These are phyloP conservation scores for Cathartes aura DNA, from an alignment of 2,113 vertebrate species.

Conservation along the genomic window DNA sequence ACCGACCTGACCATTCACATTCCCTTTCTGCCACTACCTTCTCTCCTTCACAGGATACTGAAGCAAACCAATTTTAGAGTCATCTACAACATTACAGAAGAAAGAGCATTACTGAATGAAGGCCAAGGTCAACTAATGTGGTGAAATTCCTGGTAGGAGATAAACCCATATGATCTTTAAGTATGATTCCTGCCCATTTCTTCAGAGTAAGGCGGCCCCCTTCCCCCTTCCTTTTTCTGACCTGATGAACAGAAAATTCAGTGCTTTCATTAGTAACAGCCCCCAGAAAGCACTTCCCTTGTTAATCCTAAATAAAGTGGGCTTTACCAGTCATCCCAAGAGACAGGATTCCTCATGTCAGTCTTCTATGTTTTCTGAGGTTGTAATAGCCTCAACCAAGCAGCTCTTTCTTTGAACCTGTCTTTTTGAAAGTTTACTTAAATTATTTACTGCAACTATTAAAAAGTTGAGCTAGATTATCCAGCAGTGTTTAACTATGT, in stretches of 20 bases:
- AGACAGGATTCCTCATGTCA: background rate
- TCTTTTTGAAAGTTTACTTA: background rate
- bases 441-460: background rate
- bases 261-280: background rate
- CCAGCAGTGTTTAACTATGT: background rate
- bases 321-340: background rate
- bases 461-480: conserved; percentile 10
- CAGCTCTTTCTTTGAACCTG: background rate
- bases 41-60: background rate
- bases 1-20: background rate
- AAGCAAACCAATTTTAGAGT: background rate
- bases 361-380: background rate
- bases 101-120: background rate
- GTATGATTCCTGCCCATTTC: background rate
- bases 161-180: background rate
- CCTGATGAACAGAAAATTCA: background rate
- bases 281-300: background rate
- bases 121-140: background rate
- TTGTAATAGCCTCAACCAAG: background rate
- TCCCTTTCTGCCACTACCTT: background rate
- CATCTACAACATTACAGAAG: background rate
- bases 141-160: background rate
- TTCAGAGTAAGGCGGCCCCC: background rate
- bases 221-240: background rate
- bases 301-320: background rate